Conservation (phyloP, 2,888 invertebrate species). For the Liopterus haemorrhoidalis region DNA sequence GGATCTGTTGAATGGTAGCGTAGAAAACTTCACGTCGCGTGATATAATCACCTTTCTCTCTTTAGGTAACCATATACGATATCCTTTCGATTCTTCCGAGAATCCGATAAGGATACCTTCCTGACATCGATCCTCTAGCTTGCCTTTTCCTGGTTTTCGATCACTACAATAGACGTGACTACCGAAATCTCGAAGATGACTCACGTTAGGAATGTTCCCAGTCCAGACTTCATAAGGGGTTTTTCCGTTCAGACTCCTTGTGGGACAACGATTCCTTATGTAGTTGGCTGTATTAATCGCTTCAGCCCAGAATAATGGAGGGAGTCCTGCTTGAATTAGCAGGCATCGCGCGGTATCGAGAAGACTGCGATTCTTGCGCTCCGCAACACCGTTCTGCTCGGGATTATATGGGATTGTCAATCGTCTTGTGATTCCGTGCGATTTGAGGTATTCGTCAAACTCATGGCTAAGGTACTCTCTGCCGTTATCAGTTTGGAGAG, state of each 20-base stretch:
- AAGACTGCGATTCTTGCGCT: too few species aligned
- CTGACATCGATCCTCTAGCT: background rate
- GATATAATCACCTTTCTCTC: slow-evolving; percentile 5
- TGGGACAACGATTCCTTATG: slow-evolving; percentile 33
- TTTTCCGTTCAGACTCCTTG: slow-evolving; percentile 24
- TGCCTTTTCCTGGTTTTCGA: slow-evolving; percentile 22
- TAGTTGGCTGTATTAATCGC: slow-evolving; percentile 35
- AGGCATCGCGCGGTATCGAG: too few species aligned
- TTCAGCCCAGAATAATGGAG: slow-evolving; percentile 38
- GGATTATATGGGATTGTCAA: too few species aligned
- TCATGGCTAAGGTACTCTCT: too few species aligned
- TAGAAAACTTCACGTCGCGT: slow-evolving; percentile 9
- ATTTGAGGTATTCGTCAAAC: too few species aligned
- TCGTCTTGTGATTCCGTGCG: too few species aligned
- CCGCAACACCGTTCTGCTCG: too few species aligned
- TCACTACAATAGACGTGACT: slow-evolving; percentile 27
- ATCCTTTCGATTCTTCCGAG: slow-evolving; percentile 22
- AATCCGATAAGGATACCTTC: slow-evolving; percentile 22
- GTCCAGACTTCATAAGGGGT: slow-evolving; percentile 34
- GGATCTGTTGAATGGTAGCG: too few species aligned
- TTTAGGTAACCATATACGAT: slow-evolving; percentile 19
- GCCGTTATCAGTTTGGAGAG: slow-evolving; percentile 30
- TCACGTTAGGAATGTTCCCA: slow-evolving; percentile 30
- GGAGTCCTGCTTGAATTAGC: too few species aligned
- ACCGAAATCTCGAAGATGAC: slow-evolving; percentile 33